Percentiles rank a stretch among this genome's conserved stretches.
Conservation (phyloP, 2,888 invertebrate species). For the Rhorus exstirpatorius region DNA sequence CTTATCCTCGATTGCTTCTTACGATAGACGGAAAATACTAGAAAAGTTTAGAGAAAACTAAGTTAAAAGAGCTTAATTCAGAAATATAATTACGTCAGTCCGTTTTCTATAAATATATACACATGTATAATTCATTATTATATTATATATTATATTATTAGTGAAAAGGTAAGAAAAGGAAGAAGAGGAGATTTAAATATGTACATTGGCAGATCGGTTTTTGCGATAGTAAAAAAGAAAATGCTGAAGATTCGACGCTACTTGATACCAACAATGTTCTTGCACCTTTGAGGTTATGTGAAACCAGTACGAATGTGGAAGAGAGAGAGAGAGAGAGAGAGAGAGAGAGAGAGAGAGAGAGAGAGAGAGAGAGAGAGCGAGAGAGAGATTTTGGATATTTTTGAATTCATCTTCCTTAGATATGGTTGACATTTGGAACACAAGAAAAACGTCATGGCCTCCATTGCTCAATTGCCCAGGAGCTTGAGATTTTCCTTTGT, state of each 20-base stretch:
- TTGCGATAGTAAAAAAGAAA: constrained; percentile 47
- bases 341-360: too few species aligned
- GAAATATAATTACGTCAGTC: constrained; percentile 67
- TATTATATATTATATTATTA: constrained; percentile 57
- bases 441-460: too few species aligned
- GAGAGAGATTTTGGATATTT: too few species aligned
- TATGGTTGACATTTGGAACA: too few species aligned
- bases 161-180: constrained; percentile 65
- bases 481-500: too few species aligned
- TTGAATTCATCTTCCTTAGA: too few species aligned
- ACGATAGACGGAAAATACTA: constrained; percentile 9
- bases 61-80: constrained; percentile 57
- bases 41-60: constrained; percentile 26
- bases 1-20: background rate
- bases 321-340: background rate
- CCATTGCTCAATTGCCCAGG: too few species aligned
- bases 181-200: constrained; percentile 73
- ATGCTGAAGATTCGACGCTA: constrained; percentile 47
- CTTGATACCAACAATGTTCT: constrained; percentile 49
- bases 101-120: constrained; percentile 74
- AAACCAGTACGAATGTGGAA: background rate
- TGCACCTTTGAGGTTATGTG: background rate
- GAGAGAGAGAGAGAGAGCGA: too few species aligned
- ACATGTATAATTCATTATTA: constrained; percentile 67
- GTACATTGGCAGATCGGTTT: constrained; percentile 81